phyloP scores from a whole-genome alignment of 2,888 invertebrate genomes.

The Tuberolachnus salignus region DNA sequence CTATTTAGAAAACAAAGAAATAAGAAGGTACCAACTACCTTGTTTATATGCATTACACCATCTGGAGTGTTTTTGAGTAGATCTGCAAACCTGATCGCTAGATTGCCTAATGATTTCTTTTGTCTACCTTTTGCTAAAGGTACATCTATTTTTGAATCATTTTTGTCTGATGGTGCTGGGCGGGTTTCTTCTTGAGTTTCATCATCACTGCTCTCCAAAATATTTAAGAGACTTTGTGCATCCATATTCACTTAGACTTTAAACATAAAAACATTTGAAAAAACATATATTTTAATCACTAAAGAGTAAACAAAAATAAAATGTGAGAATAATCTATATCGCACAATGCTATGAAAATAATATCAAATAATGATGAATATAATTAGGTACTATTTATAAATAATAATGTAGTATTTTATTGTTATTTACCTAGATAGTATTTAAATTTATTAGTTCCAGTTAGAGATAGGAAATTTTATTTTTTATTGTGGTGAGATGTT shows the following conservation, averaged over 20 bases:
- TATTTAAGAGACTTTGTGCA: background rate
- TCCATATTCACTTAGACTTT: slow-evolving; percentile 26
- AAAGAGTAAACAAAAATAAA: background rate
- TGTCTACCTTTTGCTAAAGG: slow-evolving; percentile 60
- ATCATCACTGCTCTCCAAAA: slow-evolving; percentile 40
- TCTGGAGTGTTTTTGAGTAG: slow-evolving; percentile 88
- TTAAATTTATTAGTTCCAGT: background rate
- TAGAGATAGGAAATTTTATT: background rate
- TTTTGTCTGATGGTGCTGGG: background rate
- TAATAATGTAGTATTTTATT: too few relatives aligned
- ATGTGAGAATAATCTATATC: background rate
- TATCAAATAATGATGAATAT: too few relatives aligned
- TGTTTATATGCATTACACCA: slow-evolving; percentile 91
- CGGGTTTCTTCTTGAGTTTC: too few relatives aligned
- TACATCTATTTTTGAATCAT: slow-evolving; percentile 20
- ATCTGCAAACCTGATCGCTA: slow-evolving; percentile 88
- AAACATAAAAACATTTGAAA: background rate
- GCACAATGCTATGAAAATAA: too few relatives aligned
- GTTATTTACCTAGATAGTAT: too few relatives aligned
- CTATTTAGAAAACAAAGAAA: background rate
- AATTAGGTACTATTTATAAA: too few relatives aligned
- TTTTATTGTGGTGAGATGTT: background rate
- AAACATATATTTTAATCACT: background rate
- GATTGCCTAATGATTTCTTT: slow-evolving; percentile 90
- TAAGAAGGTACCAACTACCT: slow-evolving; percentile 70